A percentile compares a stretch with the other conserved stretches of the same genome.
These are phyloP conservation scores for Schizopygopsis pylzovi DNA, from an alignment of 2,797 vertebrate genomes.

Conservation along the genomic window DNA sequence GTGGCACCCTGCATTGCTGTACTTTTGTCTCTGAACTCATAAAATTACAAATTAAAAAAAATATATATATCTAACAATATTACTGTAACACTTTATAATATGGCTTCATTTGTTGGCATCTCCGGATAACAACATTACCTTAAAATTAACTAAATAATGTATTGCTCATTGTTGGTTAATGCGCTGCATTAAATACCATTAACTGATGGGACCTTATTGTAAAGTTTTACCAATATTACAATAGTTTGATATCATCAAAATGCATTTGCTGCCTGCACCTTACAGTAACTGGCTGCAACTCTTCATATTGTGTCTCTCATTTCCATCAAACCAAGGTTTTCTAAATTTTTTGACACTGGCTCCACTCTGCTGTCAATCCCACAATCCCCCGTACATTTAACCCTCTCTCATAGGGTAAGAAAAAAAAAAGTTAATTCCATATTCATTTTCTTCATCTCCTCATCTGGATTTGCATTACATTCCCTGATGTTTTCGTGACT, in stretches of 20 bases:
- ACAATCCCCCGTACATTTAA: background rate
- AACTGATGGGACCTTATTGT: background rate
- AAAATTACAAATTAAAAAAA: background rate
- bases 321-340: background rate
- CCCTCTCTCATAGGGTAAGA: background rate
- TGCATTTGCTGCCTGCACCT: background rate
- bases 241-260: background rate
- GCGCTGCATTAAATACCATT: background rate
- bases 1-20: background rate
- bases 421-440: background rate
- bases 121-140: background rate
- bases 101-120: background rate
- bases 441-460: background rate
- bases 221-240: background rate
- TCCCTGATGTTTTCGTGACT: background rate
- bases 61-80: background rate
- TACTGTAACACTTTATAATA: background rate
- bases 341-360: background rate
- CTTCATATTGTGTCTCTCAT: background rate
- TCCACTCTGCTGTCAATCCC: background rate
- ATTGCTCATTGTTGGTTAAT: background rate
- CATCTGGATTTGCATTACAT: constrained; percentile 7
- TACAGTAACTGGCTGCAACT: background rate
- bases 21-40: background rate
- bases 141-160: background rate